phyloP scores from a whole-genome alignment of 2,113 vertebrate species.

The Leucopsar rothschildi region DNA sequence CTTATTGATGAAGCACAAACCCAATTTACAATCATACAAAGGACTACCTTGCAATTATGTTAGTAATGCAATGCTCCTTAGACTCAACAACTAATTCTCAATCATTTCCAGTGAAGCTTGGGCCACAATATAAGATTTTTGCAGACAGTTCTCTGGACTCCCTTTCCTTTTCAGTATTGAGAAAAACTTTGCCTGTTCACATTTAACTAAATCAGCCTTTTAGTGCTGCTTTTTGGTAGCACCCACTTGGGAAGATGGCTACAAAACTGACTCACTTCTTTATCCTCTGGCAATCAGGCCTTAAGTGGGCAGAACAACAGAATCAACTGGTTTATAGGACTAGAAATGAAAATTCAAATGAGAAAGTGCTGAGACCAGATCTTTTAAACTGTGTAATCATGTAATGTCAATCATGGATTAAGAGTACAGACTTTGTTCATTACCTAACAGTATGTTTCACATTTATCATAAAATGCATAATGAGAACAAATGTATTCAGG shows the following conservation, averaged over 20 bases:
- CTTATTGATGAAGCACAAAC: constrained; percentile 89
- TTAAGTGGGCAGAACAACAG: background rate
- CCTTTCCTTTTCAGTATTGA: background rate
- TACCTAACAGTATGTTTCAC: background rate
- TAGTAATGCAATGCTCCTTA: constrained; percentile 80
- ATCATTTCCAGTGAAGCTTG: constrained; percentile 25
- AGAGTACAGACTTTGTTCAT: background rate
- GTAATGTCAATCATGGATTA: background rate
- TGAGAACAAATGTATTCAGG: background rate
- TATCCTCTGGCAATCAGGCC: background rate
- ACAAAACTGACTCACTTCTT: background rate
- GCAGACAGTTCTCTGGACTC: background rate
- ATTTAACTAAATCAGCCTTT: background rate
- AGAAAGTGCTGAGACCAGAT: background rate
- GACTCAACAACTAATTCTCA: constrained; percentile 81
- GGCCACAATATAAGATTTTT: constrained; percentile 3
- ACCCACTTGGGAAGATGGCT: background rate
- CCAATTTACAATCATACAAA: constrained; percentile 89
- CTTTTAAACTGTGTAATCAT: background rate
- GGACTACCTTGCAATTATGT: constrained; percentile 85
- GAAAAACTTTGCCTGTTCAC: background rate
- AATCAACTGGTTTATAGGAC: background rate
- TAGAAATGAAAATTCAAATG: background rate
- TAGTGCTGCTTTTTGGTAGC: background rate
- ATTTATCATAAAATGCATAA: background rate